Evolutionary conservation across 2,113 vertebrate species (phyloP).

Genomic region (Megaptera novaeangliae): DNA sequence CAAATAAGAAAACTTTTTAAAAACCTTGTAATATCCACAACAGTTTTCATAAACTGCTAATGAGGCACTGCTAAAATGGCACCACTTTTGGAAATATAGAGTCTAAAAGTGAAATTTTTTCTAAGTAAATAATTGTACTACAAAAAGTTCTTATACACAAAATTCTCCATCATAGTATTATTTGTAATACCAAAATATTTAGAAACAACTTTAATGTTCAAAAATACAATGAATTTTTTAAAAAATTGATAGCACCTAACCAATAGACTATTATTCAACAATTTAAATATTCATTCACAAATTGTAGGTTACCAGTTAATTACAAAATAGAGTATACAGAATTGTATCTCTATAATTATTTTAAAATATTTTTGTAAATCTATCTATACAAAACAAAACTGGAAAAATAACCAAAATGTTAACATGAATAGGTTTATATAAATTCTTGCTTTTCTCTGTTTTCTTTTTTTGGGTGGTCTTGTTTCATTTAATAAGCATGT

Average conservation of each 20-base stretch:
- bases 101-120: neutral
- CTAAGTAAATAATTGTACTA: neutral
- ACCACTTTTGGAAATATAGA: neutral
- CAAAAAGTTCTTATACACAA: neutral
- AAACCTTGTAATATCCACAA: neutral
- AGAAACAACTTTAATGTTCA: neutral
- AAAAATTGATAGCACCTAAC: neutral
- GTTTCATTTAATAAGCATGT: neutral
- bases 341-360: neutral
- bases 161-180: neutral
- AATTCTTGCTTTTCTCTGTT: neutral
- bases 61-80: neutral
- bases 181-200: neutral
- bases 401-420: neutral
- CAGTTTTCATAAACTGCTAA: conserved; percentile 13
- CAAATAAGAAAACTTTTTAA: conserved; percentile 3
- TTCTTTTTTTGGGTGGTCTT: neutral
- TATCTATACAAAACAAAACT: neutral
- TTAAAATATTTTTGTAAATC: neutral
- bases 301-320: neutral
- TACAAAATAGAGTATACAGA: neutral
- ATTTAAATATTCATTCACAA: neutral
- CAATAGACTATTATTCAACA: neutral
- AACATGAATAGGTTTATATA: neutral
- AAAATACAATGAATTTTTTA: neutral